Conservation (phyloP, 1,140 invertebrate genomes). For the Euwallacea fornicatus region DNA sequence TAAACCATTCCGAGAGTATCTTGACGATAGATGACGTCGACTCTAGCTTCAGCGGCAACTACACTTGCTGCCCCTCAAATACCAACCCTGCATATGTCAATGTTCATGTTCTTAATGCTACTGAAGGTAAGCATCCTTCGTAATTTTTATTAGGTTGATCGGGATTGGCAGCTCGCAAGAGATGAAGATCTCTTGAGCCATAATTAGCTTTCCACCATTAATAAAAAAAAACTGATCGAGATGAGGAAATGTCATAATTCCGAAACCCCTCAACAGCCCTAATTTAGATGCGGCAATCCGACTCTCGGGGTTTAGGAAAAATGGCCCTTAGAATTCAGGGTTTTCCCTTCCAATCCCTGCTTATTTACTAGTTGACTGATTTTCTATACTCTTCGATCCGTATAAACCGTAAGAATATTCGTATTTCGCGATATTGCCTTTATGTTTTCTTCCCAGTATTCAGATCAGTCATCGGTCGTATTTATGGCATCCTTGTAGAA, state of each 20-base stretch:
- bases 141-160: too few species aligned
- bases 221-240: not conserved
- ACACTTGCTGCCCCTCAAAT: conserved; percentile 70
- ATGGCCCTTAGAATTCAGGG: not conserved
- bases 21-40: conserved; percentile 61
- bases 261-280: not conserved
- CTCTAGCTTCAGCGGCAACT: conserved; percentile 62
- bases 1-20: conserved; percentile 56
- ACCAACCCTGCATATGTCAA: conserved; percentile 66
- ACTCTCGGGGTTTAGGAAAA: not conserved
- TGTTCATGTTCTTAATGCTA: conserved; percentile 64
- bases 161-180: too few species aligned
- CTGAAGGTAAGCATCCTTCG: conserved; percentile 45
- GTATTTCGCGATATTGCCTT: conserved; percentile 8
- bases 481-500: too few species aligned
- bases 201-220: not conserved
- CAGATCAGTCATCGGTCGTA: not conserved
- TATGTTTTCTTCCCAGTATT: conserved; percentile 1
- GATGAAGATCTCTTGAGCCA: not conserved
- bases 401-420: conserved; percentile 13
- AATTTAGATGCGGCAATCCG: conserved; percentile 1
- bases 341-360: conserved; percentile 7
- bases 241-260: conserved; percentile 1
- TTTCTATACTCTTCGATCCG: conserved; percentile 19
- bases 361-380: conserved; percentile 21